phyloP scores from a whole-genome alignment of 2,113 vertebrate genomes.

The Nansenia antarctica region DNA sequence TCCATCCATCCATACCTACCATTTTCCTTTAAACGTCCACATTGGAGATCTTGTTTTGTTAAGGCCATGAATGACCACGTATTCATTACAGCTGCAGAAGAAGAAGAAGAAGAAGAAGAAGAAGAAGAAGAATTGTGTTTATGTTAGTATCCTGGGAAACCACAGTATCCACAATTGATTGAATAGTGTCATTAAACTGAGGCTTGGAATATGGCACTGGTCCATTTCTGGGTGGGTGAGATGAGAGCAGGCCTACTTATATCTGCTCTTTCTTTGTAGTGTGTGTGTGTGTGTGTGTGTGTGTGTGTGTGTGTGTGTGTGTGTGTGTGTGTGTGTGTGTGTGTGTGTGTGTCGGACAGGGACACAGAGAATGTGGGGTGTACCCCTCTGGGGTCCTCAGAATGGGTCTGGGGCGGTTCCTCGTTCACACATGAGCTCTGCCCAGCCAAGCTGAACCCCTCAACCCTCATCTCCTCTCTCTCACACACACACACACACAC shows the following conservation, averaged over 20 bases:
- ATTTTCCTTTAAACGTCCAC: too few relatives aligned
- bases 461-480: conserved; percentile 55
- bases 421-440: conserved; percentile 75
- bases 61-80: too few relatives aligned
- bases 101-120: too few relatives aligned
- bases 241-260: conserved; percentile 51
- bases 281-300: conserved; percentile 30
- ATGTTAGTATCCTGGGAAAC: too few relatives aligned
- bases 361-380: conserved; percentile 43
- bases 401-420: conserved; percentile 71
- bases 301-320: too few relatives aligned
- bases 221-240: conserved; percentile 22
- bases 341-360: conserved; percentile 35
- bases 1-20: too few relatives aligned
- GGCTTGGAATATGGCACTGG: neutral
- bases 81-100: neutral
- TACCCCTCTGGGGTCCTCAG: conserved; percentile 53
- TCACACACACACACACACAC: neutral
- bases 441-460: conserved; percentile 75
- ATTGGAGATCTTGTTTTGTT: too few relatives aligned
- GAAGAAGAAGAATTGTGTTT: too few relatives aligned
- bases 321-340: too few relatives aligned
- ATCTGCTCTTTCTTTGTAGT: conserved; percentile 45
- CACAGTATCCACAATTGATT: neutral
- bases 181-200: neutral